Base-by-base conservation (phyloP, 2,888 invertebrate genomes). In the Tineola bisselliella region DNA sequence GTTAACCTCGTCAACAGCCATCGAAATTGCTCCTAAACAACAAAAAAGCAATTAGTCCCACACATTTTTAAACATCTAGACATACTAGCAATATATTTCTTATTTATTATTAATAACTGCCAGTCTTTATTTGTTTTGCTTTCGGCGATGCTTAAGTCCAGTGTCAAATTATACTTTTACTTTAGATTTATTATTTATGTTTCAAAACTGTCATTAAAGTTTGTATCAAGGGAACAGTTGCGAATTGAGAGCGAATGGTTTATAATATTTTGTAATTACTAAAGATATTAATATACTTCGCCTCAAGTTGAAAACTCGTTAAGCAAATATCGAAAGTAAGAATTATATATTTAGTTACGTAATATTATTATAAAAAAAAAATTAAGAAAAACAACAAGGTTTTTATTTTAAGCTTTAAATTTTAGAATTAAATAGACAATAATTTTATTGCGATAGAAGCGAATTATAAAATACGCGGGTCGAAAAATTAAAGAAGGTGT, bases 1-100 rank as follows among this genome's bases (percentile, higher is more conserved):
- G 72, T 94, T 94, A 5, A 96, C 92, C 81, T 96, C 94, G 61
- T 93, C 91, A 19, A 96, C 90, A 15, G 97, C 97, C 70, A 96
- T 88, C 0, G 94, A 93, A 66, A 97, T 93, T 38, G 96, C 97
- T 33, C 97, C 97, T 71, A 91, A 38, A 38, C 38, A 38, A 38
- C 3, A 25, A 25, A 25, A 25, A 4, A 25, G 6, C 6, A 25
- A 25, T 25, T 25, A 4, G 10, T 6, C 38, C 2, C 38, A 38
- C 38, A 2, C 38, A 38, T n/a, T 8, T 31, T 31, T 31, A 31
- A n/a, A n/a, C n/a, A n/a, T n/a, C n/a, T n/a, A n/a, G n/a, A n/a
- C n/a, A n/a, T n/a, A n/a, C n/a, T n/a, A n/a, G n/a, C n/a, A n/a
- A n/a, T n/a, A n/a, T n/a, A n/a, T n/a, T n/a, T n/a, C n/a, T 38